These are phyloP conservation scores for Python bivittatus DNA, from an alignment of 2,113 vertebrate species.

Conservation along the genomic window DNA sequence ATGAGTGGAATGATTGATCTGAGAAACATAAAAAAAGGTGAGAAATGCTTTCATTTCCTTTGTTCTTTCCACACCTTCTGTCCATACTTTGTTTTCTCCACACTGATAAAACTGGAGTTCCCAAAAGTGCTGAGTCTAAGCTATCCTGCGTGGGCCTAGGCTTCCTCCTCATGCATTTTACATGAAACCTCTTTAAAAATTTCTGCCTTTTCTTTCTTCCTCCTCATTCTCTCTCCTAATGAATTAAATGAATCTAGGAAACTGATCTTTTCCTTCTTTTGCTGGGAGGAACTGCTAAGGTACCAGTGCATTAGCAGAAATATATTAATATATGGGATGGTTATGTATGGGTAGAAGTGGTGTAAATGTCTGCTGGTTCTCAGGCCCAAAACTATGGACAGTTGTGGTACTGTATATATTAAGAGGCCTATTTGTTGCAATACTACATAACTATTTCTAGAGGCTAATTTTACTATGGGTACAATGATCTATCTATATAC, in stretches of 20 bases:
- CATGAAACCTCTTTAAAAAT: neutral
- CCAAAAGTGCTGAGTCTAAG: neutral
- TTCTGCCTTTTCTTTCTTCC: neutral
- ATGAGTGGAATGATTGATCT: slow-evolving; percentile 29
- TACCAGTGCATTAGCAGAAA: neutral
- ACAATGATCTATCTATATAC: neutral
- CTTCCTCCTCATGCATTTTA: slow-evolving; percentile 5
- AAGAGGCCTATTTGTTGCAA: neutral
- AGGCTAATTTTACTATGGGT: neutral
- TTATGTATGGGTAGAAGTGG: neutral
- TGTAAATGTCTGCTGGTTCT: neutral
- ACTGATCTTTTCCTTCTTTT: neutral
- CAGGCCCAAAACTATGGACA: neutral
- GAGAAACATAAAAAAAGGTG: slow-evolving; percentile 13
- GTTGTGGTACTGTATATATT: no score
- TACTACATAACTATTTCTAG: neutral
- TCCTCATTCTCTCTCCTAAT: neutral
- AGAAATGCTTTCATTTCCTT: slow-evolving; percentile 22
- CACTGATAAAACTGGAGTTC: slow-evolving; percentile 9
- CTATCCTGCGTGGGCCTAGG: neutral
- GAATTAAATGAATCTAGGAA: neutral
- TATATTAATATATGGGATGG: neutral
- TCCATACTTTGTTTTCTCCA: slow-evolving; percentile 3
- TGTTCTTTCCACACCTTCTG: slow-evolving; percentile 4
- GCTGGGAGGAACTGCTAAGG: neutral